phyloP scores from a whole-genome alignment of 2,888 invertebrate genomes.

The Drosophila testacea region DNA sequence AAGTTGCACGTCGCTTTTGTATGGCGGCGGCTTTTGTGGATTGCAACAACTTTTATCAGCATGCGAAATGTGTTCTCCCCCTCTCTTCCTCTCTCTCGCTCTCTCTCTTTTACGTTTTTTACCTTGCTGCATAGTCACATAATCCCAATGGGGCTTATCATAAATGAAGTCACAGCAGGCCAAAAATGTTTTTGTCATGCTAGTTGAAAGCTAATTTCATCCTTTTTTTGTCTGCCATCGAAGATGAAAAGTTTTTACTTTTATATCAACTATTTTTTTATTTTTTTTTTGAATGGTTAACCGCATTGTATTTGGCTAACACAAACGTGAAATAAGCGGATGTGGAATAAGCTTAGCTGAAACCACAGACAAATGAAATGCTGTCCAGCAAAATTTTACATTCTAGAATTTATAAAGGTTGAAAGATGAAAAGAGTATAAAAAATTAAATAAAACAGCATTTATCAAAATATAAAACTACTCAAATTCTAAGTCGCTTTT shows the following conservation, averaged over 20 bases:
- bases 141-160: constrained; percentile 64
- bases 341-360: background rate
- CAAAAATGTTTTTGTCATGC: constrained; percentile 28
- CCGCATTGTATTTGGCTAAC: background rate
- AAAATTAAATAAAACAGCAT: no score
- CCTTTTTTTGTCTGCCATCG: background rate
- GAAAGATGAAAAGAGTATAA: background rate
- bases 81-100: background rate
- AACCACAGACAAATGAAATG: constrained; percentile 5
- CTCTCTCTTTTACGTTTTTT: background rate
- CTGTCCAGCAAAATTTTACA: background rate
- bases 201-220: constrained; percentile 19
- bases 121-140: constrained; percentile 21
- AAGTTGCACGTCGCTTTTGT: constrained; percentile 43
- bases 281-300: background rate
- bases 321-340: background rate
- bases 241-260: background rate
- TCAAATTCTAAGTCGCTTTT: no score
- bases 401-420: background rate
- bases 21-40: constrained; percentile 32
- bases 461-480: no score
- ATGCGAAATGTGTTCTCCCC: constrained; percentile 16
- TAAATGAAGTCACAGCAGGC: constrained; percentile 28
- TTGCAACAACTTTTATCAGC: constrained; percentile 64
- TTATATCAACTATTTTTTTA: background rate